These are phyloP conservation scores for Prionailurus viverrinus DNA, from an alignment of 2,113 vertebrate species.

Conservation along the genomic window DNA sequence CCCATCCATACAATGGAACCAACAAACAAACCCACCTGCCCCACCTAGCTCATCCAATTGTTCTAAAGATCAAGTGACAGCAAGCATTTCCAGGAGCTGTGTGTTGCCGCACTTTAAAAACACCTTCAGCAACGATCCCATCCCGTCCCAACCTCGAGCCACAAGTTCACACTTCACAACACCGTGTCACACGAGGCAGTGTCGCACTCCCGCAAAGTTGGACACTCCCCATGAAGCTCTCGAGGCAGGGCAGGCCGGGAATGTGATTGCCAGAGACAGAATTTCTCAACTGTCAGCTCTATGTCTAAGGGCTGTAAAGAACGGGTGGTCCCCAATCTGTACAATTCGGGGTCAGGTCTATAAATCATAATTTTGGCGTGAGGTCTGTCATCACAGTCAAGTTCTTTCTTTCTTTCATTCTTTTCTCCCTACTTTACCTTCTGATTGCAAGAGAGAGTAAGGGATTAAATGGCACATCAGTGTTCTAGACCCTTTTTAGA, in stretches of 20 bases:
- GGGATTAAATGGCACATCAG: not conserved
- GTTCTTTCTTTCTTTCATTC: constrained; percentile 65
- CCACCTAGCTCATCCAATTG: not conserved
- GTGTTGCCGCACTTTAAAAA: not conserved
- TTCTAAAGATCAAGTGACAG: constrained; percentile 20
- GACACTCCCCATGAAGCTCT: not conserved
- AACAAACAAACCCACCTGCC: constrained; percentile 53
- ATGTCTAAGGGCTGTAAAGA: constrained; percentile 27
- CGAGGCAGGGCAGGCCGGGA: not conserved
- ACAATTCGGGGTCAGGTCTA: constrained; percentile 15
- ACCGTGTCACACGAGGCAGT: not conserved
- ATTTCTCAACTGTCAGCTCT: not conserved
- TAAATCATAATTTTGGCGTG: constrained; percentile 48
- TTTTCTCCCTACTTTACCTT: constrained; percentile 54
- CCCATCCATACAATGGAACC: not conserved
- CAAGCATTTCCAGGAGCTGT: constrained; percentile 30
- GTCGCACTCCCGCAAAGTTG: not conserved
- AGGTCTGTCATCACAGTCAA: constrained; percentile 61
- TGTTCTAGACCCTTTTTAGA: constrained; percentile 20
- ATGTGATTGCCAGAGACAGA: not conserved
- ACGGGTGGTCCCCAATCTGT: constrained; percentile 17
- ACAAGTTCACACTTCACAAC: not conserved
- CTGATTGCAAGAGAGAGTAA: constrained; percentile 59
- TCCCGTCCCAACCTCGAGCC: not conserved
- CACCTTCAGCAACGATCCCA: not conserved